Base-by-base conservation (phyloP, 92 coral and sea anemone genomes). In the Phenganax stokvisi region DNA sequence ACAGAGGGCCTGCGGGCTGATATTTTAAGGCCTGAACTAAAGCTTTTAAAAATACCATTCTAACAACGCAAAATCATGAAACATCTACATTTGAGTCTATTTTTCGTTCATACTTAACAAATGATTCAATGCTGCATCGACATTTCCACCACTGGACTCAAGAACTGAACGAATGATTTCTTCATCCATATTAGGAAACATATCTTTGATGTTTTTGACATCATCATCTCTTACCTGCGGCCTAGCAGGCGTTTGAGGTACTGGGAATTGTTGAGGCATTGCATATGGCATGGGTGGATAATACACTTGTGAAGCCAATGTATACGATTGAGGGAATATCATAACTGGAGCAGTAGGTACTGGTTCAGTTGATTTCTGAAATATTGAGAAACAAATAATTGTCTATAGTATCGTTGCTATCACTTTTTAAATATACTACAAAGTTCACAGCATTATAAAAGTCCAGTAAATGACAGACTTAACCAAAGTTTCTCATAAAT, bases 111-210 rank as follows among this genome's bases (percentile, higher is more conserved):
- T 96, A 79, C 92, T 86, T 86, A 96, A 29, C 74, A 96, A 75
- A 81, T 90, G 87, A 66, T 89, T 92, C 57, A 97, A 89, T 17
- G 99, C 99, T 0, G 93, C 91, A 55, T 89, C 90, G 47, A 96
- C 86, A 66, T 90, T 88, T 55, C 97, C 97, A 17, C 92, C 92
- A 80, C 91, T 85, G 54, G 96, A 91, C 58, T 88, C 97, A 12
- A 96, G 90, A 54, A 96, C 99, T 56, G 99, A 96, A 67, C 87
- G 85, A 52, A 96, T 96, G 12, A 92, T 97, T 71, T 93, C 91
- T 67, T 90, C 97, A 69, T 96, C 99, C 96, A 96, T 90, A 74
- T 77, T 87, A 8, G 99, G 97, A 77, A 96, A 96, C 99, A 96
- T 96, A 76, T 96, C 99, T 69, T 96, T 92, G 57, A 96, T 84